Evolutionary conservation across 2,888 invertebrate species (phyloP).

Genomic region (Cheilosia soror): DNA sequence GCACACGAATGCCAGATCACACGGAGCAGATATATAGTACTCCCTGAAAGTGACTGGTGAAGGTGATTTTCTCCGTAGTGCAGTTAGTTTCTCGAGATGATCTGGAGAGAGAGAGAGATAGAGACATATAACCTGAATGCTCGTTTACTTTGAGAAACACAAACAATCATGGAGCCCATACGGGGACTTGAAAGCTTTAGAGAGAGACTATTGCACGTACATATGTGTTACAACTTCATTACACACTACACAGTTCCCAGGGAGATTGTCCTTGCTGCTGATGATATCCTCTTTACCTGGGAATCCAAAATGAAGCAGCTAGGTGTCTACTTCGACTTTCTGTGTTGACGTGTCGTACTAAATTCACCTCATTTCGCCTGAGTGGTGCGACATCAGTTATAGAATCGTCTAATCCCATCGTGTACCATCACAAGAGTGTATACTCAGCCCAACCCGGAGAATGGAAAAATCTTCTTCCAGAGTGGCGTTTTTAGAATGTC

Average conservation of each 20-base stretch:
- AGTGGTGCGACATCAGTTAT: constrained; percentile 71
- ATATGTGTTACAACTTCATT: constrained; percentile 62
- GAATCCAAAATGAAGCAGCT: constrained; percentile 31
- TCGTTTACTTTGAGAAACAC: constrained; percentile 37
- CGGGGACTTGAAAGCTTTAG: constrained; percentile 15
- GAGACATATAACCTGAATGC: not conserved
- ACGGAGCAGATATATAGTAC: constrained; percentile 33
- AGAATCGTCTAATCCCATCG: constrained; percentile 52
- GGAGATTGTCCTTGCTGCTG: constrained; percentile 38
- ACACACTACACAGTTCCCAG: constrained; percentile 9
- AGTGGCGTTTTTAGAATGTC: constrained; percentile 46
- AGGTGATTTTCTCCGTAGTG: constrained; percentile 34
- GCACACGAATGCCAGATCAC: constrained; percentile 65
- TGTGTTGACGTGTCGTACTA: constrained; percentile 39
- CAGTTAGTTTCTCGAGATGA: not conserved
- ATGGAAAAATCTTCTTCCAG: constrained; percentile 33
- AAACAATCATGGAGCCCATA: constrained; percentile 29
- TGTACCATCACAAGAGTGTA: not conserved
- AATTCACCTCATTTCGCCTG: constrained; percentile 62
- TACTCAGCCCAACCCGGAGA: constrained; percentile 5
- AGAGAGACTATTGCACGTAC: constrained; percentile 29
- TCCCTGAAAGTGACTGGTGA: constrained; percentile 8
- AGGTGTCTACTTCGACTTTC: constrained; percentile 6
- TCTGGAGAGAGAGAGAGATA: not conserved
- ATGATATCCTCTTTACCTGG: constrained; percentile 50